Base-by-base conservation (phyloP, 1,140 invertebrate genomes). In the Araneus ventricosus region DNA sequence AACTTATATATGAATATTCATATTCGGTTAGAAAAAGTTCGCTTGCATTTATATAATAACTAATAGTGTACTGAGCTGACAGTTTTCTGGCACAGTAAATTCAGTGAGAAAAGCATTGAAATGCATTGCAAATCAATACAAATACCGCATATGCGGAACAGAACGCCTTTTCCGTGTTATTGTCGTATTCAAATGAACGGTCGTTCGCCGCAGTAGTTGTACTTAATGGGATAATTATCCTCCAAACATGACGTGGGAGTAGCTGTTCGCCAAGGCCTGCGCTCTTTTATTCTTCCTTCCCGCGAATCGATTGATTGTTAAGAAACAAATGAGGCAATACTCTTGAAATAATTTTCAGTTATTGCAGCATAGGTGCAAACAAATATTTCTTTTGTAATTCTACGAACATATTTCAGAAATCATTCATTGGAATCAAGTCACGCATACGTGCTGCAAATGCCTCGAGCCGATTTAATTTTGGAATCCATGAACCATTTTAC, bases 91-190 rank as follows among this genome's bases (percentile, higher is more conserved):
- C 41, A 17, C 17, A 3, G n/a, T 75, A 30, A 8, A 75, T 20
- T 10, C 67, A 17, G 7, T 20, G 30, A 5, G 30, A 10, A 34
- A 75, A 5, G 10, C 30, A 30, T 7, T 4, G 8, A 6, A 75
- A 75, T 34, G 3, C 20, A 75, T 75, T 17, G 67, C 20, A 75
- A 75, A 75, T 75, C 67, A 75, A 75, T 75, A 75, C 27, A 22
- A 17, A 75, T 30, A 3, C 30, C 27, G 30, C 20, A 17, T 30
- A 75, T 14, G 20, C 67, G 30, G 27, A 37, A 4, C 45, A 84
- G 80, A 84, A 84, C 80, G 80, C 80, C 80, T 57, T 84, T 84
- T 84, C 41, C 80, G 27, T 84, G 80, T 84, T 84, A n/a, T 45
- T 17, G 39, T 7, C 41, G 27, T 84, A 84, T 84, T 84, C 80